Evolutionary conservation across 2,797 vertebrate genomes (phyloP), one percentile per base, ranked within the genome.

Genomic region (Anabacerthia variegaticeps): DNA sequence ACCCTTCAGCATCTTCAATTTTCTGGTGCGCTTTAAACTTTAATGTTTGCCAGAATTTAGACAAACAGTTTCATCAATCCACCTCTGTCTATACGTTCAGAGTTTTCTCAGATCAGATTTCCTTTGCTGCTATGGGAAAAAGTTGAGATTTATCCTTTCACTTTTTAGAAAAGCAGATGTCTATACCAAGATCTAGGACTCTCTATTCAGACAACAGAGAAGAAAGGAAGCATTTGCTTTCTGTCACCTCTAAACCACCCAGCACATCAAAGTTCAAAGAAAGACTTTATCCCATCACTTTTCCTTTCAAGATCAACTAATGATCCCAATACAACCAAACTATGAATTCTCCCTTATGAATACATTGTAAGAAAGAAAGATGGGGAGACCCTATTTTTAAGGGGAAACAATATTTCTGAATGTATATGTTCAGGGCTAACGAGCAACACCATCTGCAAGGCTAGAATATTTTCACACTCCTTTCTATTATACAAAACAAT

Each of bases 401-500:
- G 85, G 91, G 91, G 91, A 97, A 97, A 95, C 88, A 96, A 67
- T 96, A 89, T 94, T 96, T 96, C 96, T 89, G 85, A 92, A 66
- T 93, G 94, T 97, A 54, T 93, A 92, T 83, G 95, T 96, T 97
- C 96, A 93, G 96, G 97, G 94, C 95, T 97, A 98, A 97, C 14
- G 6, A 98, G 96, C 94, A 97, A 92, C 91, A 91, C 97, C 97
- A 97, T 97, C 98, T 98, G 97, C 89, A 96, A 96, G 92, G 88
- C 92, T 94, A 84, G 97, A 92, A 96, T 97, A 97, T 98, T 98
- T 97, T 98, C 98, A 97, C 97, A 98, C 97, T 97, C 95, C 74
- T 96, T 97, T 97, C 96, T 96, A 96, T 97, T 97, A 96, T 89
- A 95, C 88, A 97, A 97, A 98, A 98, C 97, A 98, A 98, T 97